Conservation (phyloP, 2,888 invertebrate genomes). For the Dolichomitus sp. region DNA sequence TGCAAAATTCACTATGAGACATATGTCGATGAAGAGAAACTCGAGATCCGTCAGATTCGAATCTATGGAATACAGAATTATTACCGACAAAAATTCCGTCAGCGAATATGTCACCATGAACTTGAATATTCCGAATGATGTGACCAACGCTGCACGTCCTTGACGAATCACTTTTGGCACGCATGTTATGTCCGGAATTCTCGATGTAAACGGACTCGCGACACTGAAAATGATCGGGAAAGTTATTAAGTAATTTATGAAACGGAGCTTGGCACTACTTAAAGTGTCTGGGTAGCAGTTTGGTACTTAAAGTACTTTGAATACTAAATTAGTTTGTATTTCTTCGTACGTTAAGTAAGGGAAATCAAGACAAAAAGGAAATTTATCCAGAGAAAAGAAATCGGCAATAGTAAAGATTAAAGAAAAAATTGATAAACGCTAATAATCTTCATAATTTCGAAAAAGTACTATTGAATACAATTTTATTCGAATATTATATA, state of each 20-base stretch:
- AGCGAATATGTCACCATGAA: constrained; percentile 97
- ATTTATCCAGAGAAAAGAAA: too few relatives aligned
- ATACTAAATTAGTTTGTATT: too few relatives aligned
- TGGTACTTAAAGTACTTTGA: too few relatives aligned
- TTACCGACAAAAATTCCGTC: constrained; percentile 95
- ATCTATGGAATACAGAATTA: constrained; percentile 92
- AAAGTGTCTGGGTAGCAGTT: too few relatives aligned
- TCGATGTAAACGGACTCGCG: constrained; percentile 96
- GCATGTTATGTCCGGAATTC: constrained; percentile 93
- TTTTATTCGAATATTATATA: too few relatives aligned
- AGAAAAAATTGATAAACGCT: neutral
- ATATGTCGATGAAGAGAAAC: constrained; percentile 90
- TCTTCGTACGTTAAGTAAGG: too few relatives aligned
- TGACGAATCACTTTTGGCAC: constrained; percentile 93
- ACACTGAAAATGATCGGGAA: constrained; percentile 87
- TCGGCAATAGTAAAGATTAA: neutral
- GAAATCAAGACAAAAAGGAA: too few relatives aligned
- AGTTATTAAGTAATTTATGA: neutral
- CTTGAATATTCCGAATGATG: constrained; percentile 96
- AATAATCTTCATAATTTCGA: too few relatives aligned
- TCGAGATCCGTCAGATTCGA: constrained; percentile 89
- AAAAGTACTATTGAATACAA: neutral
- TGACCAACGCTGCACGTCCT: constrained; percentile 95
- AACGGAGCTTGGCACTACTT: neutral
- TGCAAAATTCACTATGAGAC: constrained; percentile 89